Evolutionary conservation across 2,113 vertebrate genomes (phyloP).

Genomic region (Phrynocephalus versicolor): DNA sequence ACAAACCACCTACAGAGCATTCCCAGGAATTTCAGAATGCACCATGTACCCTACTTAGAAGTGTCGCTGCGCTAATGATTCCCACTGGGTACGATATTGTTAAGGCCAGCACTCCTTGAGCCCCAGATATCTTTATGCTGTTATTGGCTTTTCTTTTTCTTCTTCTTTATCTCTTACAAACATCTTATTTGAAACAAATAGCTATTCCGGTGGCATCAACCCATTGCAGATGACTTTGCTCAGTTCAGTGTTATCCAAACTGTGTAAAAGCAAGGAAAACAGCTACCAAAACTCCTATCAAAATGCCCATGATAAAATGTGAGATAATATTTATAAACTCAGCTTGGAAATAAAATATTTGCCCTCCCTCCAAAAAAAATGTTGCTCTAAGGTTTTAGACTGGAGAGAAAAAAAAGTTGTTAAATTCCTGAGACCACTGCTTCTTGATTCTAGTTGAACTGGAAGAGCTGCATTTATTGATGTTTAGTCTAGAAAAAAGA

Average conservation of each 20-base stretch:
- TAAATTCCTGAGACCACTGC: neutral
- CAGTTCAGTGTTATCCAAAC: slow-evolving; percentile 64
- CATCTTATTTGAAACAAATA: slow-evolving; percentile 58
- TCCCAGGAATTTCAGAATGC: neutral
- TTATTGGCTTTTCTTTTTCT: slow-evolving; percentile 49
- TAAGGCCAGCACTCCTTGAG: slow-evolving; percentile 57
- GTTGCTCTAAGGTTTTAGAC: neutral
- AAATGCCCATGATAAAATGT: slow-evolving; percentile 41
- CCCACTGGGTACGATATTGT: slow-evolving; percentile 51
- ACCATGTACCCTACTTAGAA: slow-evolving; percentile 15
- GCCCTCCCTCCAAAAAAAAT: neutral
- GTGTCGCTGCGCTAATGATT: neutral
- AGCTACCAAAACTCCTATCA: slow-evolving; percentile 50
- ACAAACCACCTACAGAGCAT: neutral
- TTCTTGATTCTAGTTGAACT: neutral
- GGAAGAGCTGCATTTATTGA: neutral
- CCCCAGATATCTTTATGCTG: slow-evolving; percentile 50
- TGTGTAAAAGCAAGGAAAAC: slow-evolving; percentile 48
- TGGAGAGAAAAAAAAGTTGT: neutral
- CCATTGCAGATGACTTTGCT: slow-evolving; percentile 62
- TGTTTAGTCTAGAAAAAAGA: no score
- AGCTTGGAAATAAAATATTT: neutral
- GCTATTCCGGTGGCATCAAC: slow-evolving; percentile 58
- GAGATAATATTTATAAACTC: slow-evolving; percentile 26
- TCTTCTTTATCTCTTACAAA: slow-evolving; percentile 28